Conservation (phyloP, 2,797 vertebrate species). For the Gila robusta region DNA sequence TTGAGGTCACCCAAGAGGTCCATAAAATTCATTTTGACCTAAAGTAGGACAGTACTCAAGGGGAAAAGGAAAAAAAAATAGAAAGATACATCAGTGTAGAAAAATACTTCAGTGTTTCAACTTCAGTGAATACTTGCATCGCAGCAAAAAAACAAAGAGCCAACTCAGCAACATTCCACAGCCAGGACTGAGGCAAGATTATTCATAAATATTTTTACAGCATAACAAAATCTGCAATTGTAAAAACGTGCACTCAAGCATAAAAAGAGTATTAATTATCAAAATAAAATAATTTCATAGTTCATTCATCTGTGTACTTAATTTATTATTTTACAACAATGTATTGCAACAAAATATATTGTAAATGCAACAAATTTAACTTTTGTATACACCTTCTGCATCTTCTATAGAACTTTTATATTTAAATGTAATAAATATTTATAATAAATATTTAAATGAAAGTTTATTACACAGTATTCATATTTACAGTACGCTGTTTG, state of each 20-base stretch:
- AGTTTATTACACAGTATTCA: not conserved
- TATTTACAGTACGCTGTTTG: constrained; percentile 21
- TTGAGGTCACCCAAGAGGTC: constrained; percentile 10
- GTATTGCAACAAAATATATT: not conserved
- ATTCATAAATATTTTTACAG: constrained; percentile 69
- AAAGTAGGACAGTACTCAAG: constrained; percentile 40
- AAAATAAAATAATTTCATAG: not conserved
- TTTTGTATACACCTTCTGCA: not conserved
- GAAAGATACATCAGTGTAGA: constrained; percentile 57
- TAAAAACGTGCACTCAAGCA: not conserved
- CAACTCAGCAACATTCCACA: constrained; percentile 71
- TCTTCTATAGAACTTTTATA: not conserved
- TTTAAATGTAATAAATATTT: not conserved
- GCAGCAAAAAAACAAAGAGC: constrained; percentile 65
- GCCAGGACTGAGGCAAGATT: constrained; percentile 67
- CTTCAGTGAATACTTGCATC: constrained; percentile 68
- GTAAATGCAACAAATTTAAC: not conserved
- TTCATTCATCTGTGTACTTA: not conserved
- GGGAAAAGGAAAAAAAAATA: not conserved
- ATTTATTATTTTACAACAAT: not conserved
- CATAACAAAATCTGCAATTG: constrained; percentile 59
- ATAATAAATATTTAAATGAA: not conserved
- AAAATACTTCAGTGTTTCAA: constrained; percentile 63
- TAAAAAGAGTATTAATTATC: constrained; percentile 7
- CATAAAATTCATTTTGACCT: constrained; percentile 9